A percentile compares a stretch with the other conserved stretches of the same genome.
These are phyloP conservation scores for Leptinotarsa peninsularis DNA, from an alignment of 2,888 invertebrate species.

Conservation along the genomic window DNA sequence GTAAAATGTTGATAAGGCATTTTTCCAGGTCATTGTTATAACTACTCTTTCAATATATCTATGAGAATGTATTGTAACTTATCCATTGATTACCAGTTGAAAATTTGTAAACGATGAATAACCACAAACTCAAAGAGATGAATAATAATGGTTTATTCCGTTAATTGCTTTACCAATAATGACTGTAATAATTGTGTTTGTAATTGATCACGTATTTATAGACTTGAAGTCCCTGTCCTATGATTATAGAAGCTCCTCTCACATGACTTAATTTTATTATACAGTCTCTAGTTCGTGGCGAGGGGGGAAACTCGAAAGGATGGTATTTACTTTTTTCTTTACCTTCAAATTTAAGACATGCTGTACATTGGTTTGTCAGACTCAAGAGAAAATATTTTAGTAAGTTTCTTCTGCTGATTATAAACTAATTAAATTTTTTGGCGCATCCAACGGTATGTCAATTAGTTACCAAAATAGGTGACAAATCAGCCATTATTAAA, in stretches of 20 bases:
- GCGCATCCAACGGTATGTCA: no score
- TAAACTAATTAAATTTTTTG: no score
- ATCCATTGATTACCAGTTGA: background rate
- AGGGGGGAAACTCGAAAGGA: background rate
- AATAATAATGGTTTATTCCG: background rate
- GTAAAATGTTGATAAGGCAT: no score
- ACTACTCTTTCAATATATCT: background rate
- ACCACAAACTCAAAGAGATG: background rate
- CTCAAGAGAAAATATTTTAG: no score
- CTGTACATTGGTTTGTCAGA: no score
- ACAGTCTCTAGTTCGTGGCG: constrained; percentile 9
- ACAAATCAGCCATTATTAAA: no score
- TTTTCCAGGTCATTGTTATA: no score
- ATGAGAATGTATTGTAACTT: background rate
- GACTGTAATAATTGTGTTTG: background rate
- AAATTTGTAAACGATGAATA: background rate
- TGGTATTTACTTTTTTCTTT: no score
- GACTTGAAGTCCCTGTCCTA: constrained; percentile 35
- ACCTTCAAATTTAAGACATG: no score
- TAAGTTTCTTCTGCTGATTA: no score
- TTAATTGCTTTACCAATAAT: background rate
- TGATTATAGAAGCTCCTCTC: constrained; percentile 25
- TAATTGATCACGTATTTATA: constrained; percentile 19
- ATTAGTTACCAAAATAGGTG: no score
- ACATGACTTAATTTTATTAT: constrained; percentile 31